phyloP scores from a whole-genome alignment of 2,797 vertebrate species.

The Liparis tanakae region DNA sequence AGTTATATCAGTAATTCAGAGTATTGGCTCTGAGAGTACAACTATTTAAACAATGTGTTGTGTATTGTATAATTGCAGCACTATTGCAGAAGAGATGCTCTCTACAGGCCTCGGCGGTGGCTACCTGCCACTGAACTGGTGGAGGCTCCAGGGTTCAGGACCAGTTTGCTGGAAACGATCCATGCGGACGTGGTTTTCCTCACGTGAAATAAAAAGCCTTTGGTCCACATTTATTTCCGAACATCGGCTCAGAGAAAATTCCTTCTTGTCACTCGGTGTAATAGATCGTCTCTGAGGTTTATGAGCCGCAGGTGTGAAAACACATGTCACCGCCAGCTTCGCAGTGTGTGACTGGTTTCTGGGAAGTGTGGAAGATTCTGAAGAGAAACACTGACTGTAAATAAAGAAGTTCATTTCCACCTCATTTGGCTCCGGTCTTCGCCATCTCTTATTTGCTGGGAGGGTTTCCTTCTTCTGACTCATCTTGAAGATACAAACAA shows the following conservation, averaged over 20 bases:
- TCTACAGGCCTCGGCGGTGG: background rate
- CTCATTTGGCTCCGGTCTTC: background rate
- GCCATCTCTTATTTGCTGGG: background rate
- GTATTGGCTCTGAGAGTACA: background rate
- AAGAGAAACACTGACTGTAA: constrained; percentile 6
- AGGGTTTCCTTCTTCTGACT: constrained; percentile 4
- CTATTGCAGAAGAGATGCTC: background rate
- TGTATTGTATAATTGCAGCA: background rate
- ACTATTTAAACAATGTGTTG: background rate
- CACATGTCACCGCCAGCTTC: constrained; percentile 17
- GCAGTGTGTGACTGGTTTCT: constrained; percentile 26
- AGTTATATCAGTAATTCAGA: background rate
- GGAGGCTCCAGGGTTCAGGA: background rate
- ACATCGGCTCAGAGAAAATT: constrained; percentile 30
- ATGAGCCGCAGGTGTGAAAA: constrained; percentile 48
- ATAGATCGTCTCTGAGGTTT: constrained; percentile 35
- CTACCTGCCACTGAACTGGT: background rate
- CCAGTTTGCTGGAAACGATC: background rate
- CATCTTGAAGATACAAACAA: constrained; percentile 22
- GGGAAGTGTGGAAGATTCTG: constrained; percentile 37
- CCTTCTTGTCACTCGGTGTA: constrained; percentile 18
- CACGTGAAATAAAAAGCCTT: constrained; percentile 22
- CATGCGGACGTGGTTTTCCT: background rate
- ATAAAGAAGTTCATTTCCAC: constrained; percentile 30
- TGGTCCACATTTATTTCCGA: constrained; percentile 24